Conservation (phyloP, 2,113 vertebrate species). For the Cygnus buccinator region DNA sequence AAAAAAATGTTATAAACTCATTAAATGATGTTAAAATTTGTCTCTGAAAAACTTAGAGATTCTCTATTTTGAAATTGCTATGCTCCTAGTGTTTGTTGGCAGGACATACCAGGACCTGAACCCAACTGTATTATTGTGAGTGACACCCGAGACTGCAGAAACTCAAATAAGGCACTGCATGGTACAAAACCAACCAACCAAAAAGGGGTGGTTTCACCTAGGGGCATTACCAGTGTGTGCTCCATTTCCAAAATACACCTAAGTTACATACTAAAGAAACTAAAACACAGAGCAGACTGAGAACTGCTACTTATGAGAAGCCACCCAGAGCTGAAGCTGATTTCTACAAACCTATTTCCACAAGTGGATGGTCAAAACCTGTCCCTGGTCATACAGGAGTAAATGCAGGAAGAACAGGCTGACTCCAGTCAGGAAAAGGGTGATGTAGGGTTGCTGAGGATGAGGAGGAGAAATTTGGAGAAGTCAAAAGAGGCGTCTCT, state of each 20-base stretch:
- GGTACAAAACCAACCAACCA: not conserved
- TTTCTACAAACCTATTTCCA: not conserved
- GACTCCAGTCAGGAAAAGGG: not conserved
- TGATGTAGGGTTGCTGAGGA: rapidly evolving
- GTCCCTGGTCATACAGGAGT: rapidly evolving
- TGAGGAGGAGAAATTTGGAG: not conserved
- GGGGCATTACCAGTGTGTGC: rapidly evolving
- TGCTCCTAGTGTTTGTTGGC: not conserved
- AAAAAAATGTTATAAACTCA: not conserved
- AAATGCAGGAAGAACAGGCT: not conserved
- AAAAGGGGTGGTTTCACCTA: not conserved
- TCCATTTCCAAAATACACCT: not conserved
- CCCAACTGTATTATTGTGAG: not conserved
- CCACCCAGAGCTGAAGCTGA: not conserved
- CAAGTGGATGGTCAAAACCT: not conserved
- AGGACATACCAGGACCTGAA: not conserved
- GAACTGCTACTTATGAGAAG: not conserved
- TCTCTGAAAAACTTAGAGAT: not conserved
- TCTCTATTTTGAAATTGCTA: not conserved
- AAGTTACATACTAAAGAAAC: not conserved
- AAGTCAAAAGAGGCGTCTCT: rapidly evolving
- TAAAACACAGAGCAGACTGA: not conserved
- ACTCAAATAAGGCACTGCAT: not conserved
- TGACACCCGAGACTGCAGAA: not conserved
- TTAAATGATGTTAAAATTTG: not conserved